These are phyloP conservation scores for Epizoanthus rinbou DNA, from an alignment of 92 coral and sea anemone species.

Conservation along the genomic window DNA sequence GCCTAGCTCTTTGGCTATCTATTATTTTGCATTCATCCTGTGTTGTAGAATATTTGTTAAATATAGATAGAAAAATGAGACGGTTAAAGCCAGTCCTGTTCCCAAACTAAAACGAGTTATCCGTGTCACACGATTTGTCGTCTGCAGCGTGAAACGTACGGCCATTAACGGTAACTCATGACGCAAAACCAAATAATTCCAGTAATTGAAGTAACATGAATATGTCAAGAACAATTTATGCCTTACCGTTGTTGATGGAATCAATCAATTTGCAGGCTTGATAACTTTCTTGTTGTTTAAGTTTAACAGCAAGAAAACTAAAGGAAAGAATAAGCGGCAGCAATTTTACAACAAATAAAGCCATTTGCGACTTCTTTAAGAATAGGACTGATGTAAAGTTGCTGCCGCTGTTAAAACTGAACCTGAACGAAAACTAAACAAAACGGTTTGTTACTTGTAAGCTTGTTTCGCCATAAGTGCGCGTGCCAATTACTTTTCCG, in stretches of 20 bases:
- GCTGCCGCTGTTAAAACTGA: background rate
- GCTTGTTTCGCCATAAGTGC: conserved; percentile 8
- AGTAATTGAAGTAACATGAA: no score
- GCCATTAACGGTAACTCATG: no score
- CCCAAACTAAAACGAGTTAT: no score
- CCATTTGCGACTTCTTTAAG: background rate
- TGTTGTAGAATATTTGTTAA: no score
- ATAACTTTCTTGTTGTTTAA: background rate
- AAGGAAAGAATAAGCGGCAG: background rate
- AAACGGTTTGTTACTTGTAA: background rate
- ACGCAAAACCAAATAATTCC: background rate
- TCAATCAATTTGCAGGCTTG: background rate
- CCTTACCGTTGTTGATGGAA: background rate
- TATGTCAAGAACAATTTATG: background rate
- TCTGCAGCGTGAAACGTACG: no score
- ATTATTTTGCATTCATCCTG: no score
- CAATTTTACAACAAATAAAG: background rate
- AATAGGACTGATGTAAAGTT: no score
- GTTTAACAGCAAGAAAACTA: background rate
- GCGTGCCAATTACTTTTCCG: background rate
- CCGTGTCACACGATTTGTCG: no score
- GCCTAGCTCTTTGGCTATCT: no score
- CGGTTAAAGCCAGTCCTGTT: no score
- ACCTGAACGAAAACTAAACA: conserved; percentile 1
- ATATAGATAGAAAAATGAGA: no score